Percentiles rank a stretch among this genome's conserved stretches.
Conservation (phyloP, 64 coral and sea anemone genomes). For the Porites lutea region DNA sequence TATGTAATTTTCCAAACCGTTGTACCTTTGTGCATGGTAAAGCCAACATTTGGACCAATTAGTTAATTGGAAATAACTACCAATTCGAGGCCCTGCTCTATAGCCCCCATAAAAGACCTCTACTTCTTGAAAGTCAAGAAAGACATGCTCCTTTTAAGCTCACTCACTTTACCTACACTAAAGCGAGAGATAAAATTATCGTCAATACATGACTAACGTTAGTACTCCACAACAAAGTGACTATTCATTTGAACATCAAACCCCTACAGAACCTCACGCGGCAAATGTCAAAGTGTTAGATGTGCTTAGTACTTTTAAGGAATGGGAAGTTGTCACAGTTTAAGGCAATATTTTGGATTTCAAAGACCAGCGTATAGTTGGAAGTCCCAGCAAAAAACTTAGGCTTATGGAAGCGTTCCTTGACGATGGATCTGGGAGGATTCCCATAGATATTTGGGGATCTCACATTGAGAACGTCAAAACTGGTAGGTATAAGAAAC, state of each 20-base stretch:
- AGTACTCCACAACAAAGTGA: constrained; percentile 77
- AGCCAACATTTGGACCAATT: too few species aligned
- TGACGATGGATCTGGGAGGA: constrained; percentile 62
- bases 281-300: constrained; percentile 77
- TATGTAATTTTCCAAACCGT: too few species aligned
- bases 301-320: constrained; percentile 79
- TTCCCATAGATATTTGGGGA: constrained; percentile 70
- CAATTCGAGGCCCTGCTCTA: constrained; percentile 76
- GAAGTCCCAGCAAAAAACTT: constrained; percentile 76
- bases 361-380: constrained; percentile 79
- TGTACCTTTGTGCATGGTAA: too few species aligned
- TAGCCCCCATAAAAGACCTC: constrained; percentile 87
- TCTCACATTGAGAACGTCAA: constrained; percentile 77
- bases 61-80: too few species aligned
- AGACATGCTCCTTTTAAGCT: constrained; percentile 61
- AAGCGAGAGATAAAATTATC: constrained; percentile 74
- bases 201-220: constrained; percentile 77
- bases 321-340: constrained; percentile 80
- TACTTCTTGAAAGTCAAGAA: constrained; percentile 85
- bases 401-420: constrained; percentile 60
- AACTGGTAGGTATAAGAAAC: constrained; percentile 80
- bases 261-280: constrained; percentile 66
- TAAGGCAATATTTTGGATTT: constrained; percentile 74
- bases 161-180: constrained; percentile 74
- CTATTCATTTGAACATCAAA: constrained; percentile 90